Conservation (phyloP, 2,113 vertebrate genomes). For the Macquaria australasica region DNA sequence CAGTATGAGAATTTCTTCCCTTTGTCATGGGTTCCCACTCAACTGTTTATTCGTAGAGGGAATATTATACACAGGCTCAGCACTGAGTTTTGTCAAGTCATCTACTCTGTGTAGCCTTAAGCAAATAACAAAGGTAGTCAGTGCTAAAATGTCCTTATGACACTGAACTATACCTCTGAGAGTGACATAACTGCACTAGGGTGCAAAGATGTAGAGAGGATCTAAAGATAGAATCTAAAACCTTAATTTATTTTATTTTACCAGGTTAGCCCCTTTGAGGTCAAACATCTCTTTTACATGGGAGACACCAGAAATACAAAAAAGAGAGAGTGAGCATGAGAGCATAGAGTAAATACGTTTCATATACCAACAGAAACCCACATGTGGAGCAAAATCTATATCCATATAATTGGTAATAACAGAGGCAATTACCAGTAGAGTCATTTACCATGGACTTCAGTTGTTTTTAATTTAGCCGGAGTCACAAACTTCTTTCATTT, state of each 20-base stretch:
- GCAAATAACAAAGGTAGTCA: slow-evolving; percentile 11
- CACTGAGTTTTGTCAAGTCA: not conserved
- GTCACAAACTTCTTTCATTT: not conserved
- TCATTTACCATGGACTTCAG: not conserved
- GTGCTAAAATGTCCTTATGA: slow-evolving; percentile 3
- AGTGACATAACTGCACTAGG: not conserved
- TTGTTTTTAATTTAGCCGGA: not conserved
- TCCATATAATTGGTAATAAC: not conserved
- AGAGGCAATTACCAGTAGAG: not conserved
- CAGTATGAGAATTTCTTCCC: not conserved
- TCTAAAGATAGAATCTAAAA: not conserved
- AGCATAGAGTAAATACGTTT: not conserved
- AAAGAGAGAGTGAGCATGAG: not conserved
- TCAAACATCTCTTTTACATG: not conserved
- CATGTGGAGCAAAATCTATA: not conserved
- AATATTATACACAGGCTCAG: slow-evolving; percentile 25
- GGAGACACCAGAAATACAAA: not conserved
- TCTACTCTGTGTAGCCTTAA: not conserved
- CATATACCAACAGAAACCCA: not conserved
- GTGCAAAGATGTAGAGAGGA: not conserved
- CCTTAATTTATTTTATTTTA: not conserved
- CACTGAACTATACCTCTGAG: not conserved
- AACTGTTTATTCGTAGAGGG: slow-evolving; percentile 42
- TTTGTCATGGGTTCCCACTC: slow-evolving; percentile 1
- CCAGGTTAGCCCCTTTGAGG: not conserved